Percentiles rank a stretch among this genome's conserved stretches.
Evolutionary conservation across 2,888 invertebrate genomes (phyloP).

Genomic region (Eristalis tenax): DNA sequence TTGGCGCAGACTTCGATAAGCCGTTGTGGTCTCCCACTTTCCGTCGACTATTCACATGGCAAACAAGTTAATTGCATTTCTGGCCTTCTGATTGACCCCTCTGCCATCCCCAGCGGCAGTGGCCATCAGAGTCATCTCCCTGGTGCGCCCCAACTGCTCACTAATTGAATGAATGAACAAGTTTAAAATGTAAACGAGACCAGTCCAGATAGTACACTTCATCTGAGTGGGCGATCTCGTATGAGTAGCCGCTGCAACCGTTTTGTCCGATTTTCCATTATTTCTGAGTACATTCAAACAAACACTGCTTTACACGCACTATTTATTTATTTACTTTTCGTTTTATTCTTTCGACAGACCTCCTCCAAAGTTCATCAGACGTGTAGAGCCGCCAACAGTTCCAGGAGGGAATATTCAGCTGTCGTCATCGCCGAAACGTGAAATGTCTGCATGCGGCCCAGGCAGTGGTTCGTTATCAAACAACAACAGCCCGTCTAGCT

Average conservation of each 20-base stretch:
- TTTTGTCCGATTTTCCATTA: neutral
- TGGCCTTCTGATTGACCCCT: conserved; percentile 65
- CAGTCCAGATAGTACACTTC: conserved; percentile 6
- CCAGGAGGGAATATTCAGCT: conserved; percentile 76
- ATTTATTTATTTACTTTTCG: conserved; percentile 23
- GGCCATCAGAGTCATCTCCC: neutral
- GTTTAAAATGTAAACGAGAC: conserved; percentile 23
- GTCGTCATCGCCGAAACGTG: conserved; percentile 80
- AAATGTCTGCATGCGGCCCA: conserved; percentile 72
- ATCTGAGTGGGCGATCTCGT: conserved; percentile 57
- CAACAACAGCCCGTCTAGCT: conserved; percentile 79
- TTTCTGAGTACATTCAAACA: neutral
- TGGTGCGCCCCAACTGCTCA: conserved; percentile 4
- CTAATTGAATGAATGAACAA: conserved; percentile 64
- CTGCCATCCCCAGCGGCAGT: conserved; percentile 19
- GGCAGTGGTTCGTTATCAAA: conserved; percentile 75
- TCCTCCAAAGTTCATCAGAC: conserved; percentile 85
- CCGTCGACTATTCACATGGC: conserved; percentile 38
- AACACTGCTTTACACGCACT: neutral
- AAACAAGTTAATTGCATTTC: conserved; percentile 72
- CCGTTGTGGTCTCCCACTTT: neutral
- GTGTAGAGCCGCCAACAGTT: conserved; percentile 83
- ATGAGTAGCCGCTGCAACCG: conserved; percentile 22
- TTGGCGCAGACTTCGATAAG: neutral
- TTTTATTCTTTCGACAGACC: conserved; percentile 81